These are phyloP conservation scores for Oxyteleia sp. DNA, from an alignment of 2,888 invertebrate genomes.

Conservation along the genomic window DNA sequence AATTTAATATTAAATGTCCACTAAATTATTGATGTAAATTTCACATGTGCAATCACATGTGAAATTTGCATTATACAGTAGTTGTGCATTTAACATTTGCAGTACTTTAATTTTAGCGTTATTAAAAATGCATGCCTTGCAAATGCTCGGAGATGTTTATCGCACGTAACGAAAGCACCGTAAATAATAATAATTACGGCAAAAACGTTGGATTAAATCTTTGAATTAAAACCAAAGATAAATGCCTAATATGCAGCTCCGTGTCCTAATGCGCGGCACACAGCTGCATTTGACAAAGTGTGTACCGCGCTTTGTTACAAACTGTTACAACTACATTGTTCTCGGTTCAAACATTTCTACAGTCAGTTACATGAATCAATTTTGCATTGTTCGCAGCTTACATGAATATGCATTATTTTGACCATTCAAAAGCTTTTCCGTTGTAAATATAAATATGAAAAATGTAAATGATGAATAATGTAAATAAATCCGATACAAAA, in stretches of 20 bases:
- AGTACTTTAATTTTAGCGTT: too few species aligned
- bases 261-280: constrained; percentile 42
- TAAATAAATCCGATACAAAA: constrained; percentile 43
- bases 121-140: too few species aligned
- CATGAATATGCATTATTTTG: constrained; percentile 59
- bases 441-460: constrained; percentile 52
- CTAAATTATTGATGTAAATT: too few species aligned
- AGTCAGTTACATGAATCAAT: constrained; percentile 66
- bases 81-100: too few species aligned
- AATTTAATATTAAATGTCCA: too few species aligned
- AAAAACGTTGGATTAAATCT: constrained; percentile 15
- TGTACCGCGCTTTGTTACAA: constrained; percentile 57
- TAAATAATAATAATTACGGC: too few species aligned
- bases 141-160: not conserved
- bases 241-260: constrained; percentile 24
- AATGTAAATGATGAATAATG: constrained; percentile 41
- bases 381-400: constrained; percentile 50
- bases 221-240: constrained; percentile 33
- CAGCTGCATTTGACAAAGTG: constrained; percentile 61
- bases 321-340: constrained; percentile 64
- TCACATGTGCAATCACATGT: too few species aligned
- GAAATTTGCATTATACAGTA: too few species aligned
- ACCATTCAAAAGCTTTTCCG: constrained; percentile 43
- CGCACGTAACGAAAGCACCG: not conserved
- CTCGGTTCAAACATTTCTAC: constrained; percentile 46